These are phyloP conservation scores for Neogale vison DNA, from an alignment of 2,113 vertebrate genomes.

Conservation along the genomic window DNA sequence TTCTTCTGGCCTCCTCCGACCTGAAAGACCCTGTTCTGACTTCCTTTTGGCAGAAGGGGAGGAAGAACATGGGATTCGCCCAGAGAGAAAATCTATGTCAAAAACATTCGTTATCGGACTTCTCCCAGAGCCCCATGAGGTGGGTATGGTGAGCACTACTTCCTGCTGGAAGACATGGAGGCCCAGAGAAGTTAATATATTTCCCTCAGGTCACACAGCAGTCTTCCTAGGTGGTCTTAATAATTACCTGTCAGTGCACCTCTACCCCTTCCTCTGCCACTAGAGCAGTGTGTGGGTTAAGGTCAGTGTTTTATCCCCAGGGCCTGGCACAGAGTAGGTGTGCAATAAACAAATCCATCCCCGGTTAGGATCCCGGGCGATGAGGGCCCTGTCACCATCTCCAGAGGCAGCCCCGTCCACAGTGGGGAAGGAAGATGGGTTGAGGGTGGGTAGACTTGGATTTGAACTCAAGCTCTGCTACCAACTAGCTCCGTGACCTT, in stretches of 20 bases:
- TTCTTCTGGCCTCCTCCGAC: neutral
- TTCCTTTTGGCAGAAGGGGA: neutral
- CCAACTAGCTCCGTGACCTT: neutral
- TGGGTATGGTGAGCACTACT: neutral
- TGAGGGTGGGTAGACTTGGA: neutral
- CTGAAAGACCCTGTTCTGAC: neutral
- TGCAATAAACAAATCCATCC: neutral
- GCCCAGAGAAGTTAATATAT: neutral
- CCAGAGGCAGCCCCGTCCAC: neutral
- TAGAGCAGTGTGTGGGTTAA: too few relatives aligned
- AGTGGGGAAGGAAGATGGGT: neutral
- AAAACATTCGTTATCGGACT: neutral
- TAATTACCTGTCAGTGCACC: neutral
- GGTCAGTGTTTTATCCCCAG: neutral
- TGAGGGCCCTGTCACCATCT: neutral
- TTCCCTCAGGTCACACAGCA: neutral
- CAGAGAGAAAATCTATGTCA: neutral
- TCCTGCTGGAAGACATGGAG: neutral
- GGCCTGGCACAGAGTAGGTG: neutral
- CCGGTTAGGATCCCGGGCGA: neutral
- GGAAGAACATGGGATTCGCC: neutral
- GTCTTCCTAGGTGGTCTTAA: neutral
- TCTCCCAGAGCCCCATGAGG: neutral
- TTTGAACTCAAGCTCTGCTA: neutral
- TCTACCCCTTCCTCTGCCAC: neutral